Evolutionary conservation across 2,888 invertebrate genomes (phyloP), one percentile per base, ranked within the genome.

Genomic region (Masnerella sp.): DNA sequence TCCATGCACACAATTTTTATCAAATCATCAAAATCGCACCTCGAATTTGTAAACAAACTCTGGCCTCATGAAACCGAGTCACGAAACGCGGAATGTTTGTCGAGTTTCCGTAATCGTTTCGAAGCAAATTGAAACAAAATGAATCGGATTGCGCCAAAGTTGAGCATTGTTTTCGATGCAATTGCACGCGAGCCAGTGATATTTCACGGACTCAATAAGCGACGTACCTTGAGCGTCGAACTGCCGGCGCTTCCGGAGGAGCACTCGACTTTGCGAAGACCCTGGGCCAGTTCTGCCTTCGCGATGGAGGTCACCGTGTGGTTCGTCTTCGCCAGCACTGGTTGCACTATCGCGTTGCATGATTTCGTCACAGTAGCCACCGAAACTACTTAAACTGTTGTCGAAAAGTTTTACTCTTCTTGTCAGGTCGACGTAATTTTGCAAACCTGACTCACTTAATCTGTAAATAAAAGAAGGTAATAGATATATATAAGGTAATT

Each of bases 321-420:
- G 82, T 25, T 87, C 87, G 42, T 87, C 87, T 64, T 87, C 87
- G 0, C 87, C 87, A 2, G 87, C 87, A 69, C 87, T 87, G 2
- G 86, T 87, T 7, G 86, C 87, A 61, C 87, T 87, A 76, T 87
- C 87, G 8, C 87, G 84, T 70, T 87, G 87, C 59, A 86, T 77
- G 7, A 84, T 79, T 71, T 87, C 86, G 58, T 87, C 85, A 45
- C 82, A 80, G 59, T 82, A 81, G n/a, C 84, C 83, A 5, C 80
- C 72, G 30, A 83, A 84, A 14, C 80, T 70, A 14, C 82, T 74
- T 3, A 79, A 67, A 38, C 82, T 78, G 32, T 81, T 62, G 20
- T 83, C 83, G 59, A 86, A 84, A n/a, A 86, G 79, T 58, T 87
- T 84, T 1, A 86, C 85, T 54, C 85, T 83, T 47, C 85, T 81